Conservation (phyloP, 2,113 vertebrate genomes). For the Lamprotornis superbus region DNA sequence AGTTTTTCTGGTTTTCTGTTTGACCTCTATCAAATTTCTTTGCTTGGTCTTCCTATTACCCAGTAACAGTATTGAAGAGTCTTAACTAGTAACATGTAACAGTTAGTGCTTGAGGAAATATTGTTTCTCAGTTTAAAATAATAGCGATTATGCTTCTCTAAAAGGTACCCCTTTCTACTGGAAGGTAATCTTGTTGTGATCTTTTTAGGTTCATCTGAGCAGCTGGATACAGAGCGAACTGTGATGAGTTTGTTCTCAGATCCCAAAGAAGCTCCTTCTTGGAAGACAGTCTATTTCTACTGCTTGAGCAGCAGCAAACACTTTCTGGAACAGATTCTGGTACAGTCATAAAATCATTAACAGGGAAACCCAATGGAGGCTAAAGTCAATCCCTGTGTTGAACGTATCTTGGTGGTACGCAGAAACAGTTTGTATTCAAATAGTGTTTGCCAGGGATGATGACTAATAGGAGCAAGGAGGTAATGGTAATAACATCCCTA, state of each 20-base stretch:
- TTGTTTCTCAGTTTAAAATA: neutral
- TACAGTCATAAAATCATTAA: slow-evolving; percentile 57
- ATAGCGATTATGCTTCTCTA: neutral
- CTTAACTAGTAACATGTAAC: neutral
- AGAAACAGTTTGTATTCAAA: neutral
- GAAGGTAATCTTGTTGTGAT: neutral
- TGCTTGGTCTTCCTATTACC: neutral
- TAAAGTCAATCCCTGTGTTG: neutral
- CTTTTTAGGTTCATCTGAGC: slow-evolving; percentile 56
- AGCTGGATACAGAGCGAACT: slow-evolving; percentile 65
- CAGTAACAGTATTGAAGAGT: neutral
- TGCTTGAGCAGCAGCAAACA: slow-evolving; percentile 90
- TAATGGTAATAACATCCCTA: neutral
- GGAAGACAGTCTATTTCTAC: slow-evolving; percentile 91
- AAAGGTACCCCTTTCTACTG: neutral
- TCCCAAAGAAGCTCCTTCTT: slow-evolving; percentile 74
- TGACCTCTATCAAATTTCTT: neutral
- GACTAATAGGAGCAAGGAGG: neutral
- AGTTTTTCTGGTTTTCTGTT: neutral
- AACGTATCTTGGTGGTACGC: neutral
- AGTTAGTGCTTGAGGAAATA: neutral
- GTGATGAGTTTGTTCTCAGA: slow-evolving; percentile 83
- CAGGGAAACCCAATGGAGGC: neutral
- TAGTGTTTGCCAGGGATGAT: neutral
- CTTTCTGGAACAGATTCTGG: slow-evolving; percentile 94